Evolutionary conservation across 2,888 invertebrate genomes (phyloP), one percentile per base, ranked within the genome.

Genomic region (Drosophila anomalata): DNA sequence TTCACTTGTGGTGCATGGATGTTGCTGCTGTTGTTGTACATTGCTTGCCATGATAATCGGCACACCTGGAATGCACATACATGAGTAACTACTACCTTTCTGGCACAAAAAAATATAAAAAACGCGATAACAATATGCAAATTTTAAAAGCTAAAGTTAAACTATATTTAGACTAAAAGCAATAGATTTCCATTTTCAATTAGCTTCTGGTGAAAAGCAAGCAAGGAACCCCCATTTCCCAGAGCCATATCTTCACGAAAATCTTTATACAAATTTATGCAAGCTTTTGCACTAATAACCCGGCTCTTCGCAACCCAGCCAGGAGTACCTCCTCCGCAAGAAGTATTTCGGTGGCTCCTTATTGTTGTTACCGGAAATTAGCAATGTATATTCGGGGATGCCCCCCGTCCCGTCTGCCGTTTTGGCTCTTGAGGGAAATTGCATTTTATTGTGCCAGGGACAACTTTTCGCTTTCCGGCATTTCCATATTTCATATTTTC

Each of bases 41-140:
- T 91, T 89, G 90, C 90, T 89, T 91, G 91, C 91, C 91, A 91
- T 91, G 90, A 90, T 91, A 91, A 89, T 86, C 85, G 90, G 89
- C 90, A 90, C 90, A 90, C 90, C 90, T 90, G 61, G 0, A 61
- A 36, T n/a, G 36, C 6, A 36, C n/a, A n/a, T n/a, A 36, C 36
- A 42, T 7, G 41, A 50, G 24, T 36, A 42, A 52, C 22, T 3
- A 7, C 12, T 22, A 51, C 29, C n/a, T 0, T 12, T 24, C 0
- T 24, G 3, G 36, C 12, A 36, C n/a, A 14, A 39, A 39, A 14
- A 14, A n/a, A 12, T 6, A 36, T 1, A 36, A 12, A 14, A 7
- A 7, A 7, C 7, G 8, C 41, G 14, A 2, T 7, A 39, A n/a
- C 41, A 20, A n/a, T 2, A 41, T 41, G 58, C 9, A 36, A 47